Conservation (phyloP, 2,888 invertebrate species). For the Drosophila pegasa region DNA sequence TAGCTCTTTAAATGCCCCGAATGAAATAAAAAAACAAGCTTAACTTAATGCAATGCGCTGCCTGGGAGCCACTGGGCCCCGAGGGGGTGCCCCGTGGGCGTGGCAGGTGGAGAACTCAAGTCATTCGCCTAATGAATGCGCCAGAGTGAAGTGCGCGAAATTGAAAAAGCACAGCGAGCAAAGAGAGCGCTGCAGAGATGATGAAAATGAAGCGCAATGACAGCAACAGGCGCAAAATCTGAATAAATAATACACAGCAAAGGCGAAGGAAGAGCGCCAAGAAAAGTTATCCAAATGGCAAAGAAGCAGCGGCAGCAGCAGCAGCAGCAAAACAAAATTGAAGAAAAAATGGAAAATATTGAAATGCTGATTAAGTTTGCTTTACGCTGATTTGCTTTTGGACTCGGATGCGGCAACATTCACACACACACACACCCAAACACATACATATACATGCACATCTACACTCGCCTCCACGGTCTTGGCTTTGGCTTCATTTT, state of each 20-base stretch:
- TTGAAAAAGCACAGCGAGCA: slow-evolving; percentile 53
- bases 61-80: too few relatives aligned
- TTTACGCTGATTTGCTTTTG: slow-evolving; percentile 57
- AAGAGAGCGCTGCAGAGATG: slow-evolving; percentile 28
- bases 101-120: slow-evolving; percentile 65
- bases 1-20: slow-evolving; percentile 38
- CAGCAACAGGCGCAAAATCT: slow-evolving; percentile 78
- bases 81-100: slow-evolving; percentile 15
- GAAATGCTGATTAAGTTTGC: slow-evolving; percentile 80
- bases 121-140: slow-evolving; percentile 78
- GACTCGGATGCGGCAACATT: slow-evolving; percentile 27
- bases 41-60: slow-evolving; percentile 44
- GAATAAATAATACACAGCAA: slow-evolving; percentile 70
- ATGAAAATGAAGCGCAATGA: slow-evolving; percentile 61
- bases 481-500: slow-evolving; percentile 50
- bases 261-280: slow-evolving; percentile 25
- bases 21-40: slow-evolving; percentile 49
- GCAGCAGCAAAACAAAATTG: too few relatives aligned
- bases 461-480: slow-evolving; percentile 11
- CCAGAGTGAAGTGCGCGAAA: slow-evolving; percentile 62
- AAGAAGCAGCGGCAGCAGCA: too few relatives aligned
- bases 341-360: slow-evolving; percentile 58
- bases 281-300: slow-evolving; percentile 32
- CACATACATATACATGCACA: neutral
- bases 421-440: neutral